Conservation (phyloP, 2,797 vertebrate species). For the Melopsittacus undulatus region DNA sequence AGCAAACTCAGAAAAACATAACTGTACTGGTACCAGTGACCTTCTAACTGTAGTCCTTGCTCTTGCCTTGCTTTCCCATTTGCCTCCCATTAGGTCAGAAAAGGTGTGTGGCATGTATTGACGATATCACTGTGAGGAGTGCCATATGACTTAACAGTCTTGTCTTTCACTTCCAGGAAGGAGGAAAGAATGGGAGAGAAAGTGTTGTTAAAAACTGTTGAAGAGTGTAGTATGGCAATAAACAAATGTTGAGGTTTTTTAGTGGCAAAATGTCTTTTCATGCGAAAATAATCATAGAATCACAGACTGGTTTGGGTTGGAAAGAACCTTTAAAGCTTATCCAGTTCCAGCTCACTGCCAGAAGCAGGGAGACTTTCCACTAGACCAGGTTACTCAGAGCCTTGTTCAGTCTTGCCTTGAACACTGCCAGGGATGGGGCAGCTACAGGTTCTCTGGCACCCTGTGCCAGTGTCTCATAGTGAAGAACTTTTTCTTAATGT, state of each 20-base stretch:
- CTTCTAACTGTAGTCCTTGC: neutral
- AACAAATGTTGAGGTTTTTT: neutral
- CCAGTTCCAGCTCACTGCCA: neutral
- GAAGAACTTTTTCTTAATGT: neutral
- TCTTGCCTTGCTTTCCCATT: neutral
- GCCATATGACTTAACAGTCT: neutral
- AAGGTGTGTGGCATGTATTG: rapidly evolving
- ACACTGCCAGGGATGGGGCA: neutral
- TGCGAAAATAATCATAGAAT: neutral
- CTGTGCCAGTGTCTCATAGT: neutral
- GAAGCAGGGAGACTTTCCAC: neutral
- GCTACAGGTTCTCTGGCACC: neutral
- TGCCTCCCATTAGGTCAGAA: neutral
- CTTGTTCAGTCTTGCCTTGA: neutral
- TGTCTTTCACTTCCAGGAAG: neutral
- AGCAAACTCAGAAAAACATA: neutral
- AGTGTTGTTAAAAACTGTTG: neutral
- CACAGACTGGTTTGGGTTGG: neutral
- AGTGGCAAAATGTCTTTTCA: neutral
- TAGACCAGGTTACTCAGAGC: neutral
- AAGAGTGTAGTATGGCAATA: neutral
- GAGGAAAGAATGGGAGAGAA: neutral
- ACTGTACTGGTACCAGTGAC: neutral
- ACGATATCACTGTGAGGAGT: neutral
- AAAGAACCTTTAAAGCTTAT: neutral